Percentiles rank a stretch among this genome's conserved stretches.
These are phyloP conservation scores for Diploptera punctata DNA, from an alignment of 2,888 invertebrate species.

Conservation along the genomic window DNA sequence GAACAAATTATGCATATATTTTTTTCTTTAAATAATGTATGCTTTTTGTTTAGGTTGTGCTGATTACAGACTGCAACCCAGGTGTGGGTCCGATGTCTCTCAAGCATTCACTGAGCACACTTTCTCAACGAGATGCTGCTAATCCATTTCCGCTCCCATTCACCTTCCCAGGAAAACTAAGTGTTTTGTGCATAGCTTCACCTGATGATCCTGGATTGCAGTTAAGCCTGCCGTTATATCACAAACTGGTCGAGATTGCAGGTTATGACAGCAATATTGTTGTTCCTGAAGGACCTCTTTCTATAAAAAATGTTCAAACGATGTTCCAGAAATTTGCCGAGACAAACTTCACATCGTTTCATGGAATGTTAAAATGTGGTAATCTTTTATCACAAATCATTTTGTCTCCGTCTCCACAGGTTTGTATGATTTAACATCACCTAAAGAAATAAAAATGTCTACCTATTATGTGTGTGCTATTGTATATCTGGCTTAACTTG, in stretches of 20 bases:
- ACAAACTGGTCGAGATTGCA: constrained; percentile 79
- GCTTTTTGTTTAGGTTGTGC: constrained; percentile 60
- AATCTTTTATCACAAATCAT: constrained; percentile 74
- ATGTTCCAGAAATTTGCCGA: constrained; percentile 74
- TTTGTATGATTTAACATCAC: constrained; percentile 51
- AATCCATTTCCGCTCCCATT: constrained; percentile 75
- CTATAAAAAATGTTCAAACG: constrained; percentile 56
- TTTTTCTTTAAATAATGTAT: too few relatives aligned
- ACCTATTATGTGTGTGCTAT: too few relatives aligned
- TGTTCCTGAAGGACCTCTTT: constrained; percentile 63
- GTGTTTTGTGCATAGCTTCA: constrained; percentile 54
- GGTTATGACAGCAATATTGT: constrained; percentile 68
- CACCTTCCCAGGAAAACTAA: constrained; percentile 81
- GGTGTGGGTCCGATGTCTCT: constrained; percentile 72
- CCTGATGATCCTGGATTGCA: constrained; percentile 51
- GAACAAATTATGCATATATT: too few relatives aligned
- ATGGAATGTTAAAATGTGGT: constrained; percentile 76
- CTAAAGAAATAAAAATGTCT: too few relatives aligned
- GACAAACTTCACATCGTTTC: constrained; percentile 74
- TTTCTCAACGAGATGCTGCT: constrained; percentile 55
- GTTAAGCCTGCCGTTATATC: constrained; percentile 73
- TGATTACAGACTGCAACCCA: constrained; percentile 78
- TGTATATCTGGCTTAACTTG: too few relatives aligned
- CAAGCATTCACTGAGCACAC: constrained; percentile 60
- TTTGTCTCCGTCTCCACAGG: constrained; percentile 76